phyloP scores from a whole-genome alignment of 2,888 invertebrate species.

The Drosophila multiciliata region DNA sequence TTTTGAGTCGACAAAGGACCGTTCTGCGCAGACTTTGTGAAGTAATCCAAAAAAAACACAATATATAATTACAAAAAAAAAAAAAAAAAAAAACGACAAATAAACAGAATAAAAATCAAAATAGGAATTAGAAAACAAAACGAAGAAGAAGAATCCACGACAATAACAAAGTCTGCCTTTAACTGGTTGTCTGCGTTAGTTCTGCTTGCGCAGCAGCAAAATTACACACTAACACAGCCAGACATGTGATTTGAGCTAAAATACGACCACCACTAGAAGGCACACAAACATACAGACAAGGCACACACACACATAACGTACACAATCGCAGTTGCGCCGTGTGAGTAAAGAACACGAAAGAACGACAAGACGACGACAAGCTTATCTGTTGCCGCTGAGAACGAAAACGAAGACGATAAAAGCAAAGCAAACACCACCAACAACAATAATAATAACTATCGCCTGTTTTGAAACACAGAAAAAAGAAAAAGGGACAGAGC shows the following conservation, averaged over 20 bases:
- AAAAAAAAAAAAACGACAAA: constrained; percentile 3
- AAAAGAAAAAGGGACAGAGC: constrained; percentile 49
- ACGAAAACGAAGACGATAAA: constrained; percentile 72
- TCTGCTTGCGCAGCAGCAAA: constrained; percentile 73
- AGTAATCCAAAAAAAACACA: constrained; percentile 36
- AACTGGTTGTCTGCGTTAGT: constrained; percentile 38
- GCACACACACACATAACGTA: constrained; percentile 7
- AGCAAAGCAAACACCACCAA: constrained; percentile 73
- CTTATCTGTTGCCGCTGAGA: constrained; percentile 63
- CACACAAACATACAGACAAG: constrained; percentile 30
- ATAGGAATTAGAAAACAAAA: constrained; percentile 12
- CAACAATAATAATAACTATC: constrained; percentile 41
- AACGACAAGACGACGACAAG: constrained; percentile 54
- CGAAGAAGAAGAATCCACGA: constrained; percentile 22
- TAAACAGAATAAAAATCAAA: constrained; percentile 7
- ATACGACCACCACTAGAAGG: constrained; percentile 69
- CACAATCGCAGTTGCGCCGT: constrained; percentile 31
- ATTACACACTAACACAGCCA: constrained; percentile 46
- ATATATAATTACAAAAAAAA: constrained; percentile 14
- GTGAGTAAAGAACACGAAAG: constrained; percentile 58
- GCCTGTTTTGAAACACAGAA: constrained; percentile 58
- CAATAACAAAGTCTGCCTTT: constrained; percentile 54
- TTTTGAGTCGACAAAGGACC: constrained; percentile 14
- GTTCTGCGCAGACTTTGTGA: not conserved
- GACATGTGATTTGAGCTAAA: constrained; percentile 73